Conservation (phyloP, 2,797 vertebrate genomes). For the Hypotaenidia okinawae region DNA sequence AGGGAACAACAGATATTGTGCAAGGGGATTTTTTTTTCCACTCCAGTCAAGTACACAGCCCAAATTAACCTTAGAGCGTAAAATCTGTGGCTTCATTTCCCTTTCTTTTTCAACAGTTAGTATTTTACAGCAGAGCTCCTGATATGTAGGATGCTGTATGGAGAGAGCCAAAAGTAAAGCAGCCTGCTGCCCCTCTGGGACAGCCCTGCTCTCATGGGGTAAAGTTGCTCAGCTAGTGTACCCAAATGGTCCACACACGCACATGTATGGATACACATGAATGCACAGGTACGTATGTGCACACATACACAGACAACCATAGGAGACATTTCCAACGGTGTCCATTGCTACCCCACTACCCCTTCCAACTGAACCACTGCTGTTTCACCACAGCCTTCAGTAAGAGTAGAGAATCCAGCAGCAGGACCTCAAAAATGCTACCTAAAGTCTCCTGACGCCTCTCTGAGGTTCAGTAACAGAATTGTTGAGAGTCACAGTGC, state of each 20-base stretch:
- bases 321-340: background rate
- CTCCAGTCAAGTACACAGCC: background rate
- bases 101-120: background rate
- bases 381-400: background rate
- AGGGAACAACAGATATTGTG: background rate
- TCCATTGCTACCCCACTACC: background rate
- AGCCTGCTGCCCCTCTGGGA: background rate
- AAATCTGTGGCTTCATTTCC: background rate
- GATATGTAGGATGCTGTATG: background rate
- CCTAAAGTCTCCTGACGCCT: background rate
- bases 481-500: background rate
- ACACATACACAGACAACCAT: background rate
- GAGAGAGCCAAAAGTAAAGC: background rate
- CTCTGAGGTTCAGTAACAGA: background rate
- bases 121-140: background rate
- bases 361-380: background rate
- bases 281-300: background rate
- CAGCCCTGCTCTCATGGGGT: background rate
- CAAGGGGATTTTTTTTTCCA: background rate
- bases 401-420: background rate
- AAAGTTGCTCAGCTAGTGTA: background rate
- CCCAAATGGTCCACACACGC: background rate
- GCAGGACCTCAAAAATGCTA: background rate
- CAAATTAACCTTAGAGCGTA: background rate
- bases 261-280: no score